Evolutionary conservation across 1,140 invertebrate species (phyloP).

Genomic region (Andrena cerasifolii): DNA sequence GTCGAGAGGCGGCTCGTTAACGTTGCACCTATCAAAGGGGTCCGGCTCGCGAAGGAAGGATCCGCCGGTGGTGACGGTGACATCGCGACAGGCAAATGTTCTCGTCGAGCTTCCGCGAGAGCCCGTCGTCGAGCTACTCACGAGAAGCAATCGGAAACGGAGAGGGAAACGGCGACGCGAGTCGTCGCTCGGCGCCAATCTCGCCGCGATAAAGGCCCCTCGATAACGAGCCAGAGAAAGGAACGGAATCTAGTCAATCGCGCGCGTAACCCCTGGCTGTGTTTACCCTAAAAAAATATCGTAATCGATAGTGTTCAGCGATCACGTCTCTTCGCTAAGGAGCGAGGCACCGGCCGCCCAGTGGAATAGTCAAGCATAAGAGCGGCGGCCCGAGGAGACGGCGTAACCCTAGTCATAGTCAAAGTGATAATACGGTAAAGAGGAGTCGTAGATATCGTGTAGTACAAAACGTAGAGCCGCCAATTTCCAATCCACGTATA

Average conservation of each 20-base stretch:
- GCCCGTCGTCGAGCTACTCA: constrained; percentile 48
- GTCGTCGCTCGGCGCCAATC: constrained; percentile 20
- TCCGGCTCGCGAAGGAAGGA: not conserved
- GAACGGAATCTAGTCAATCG: constrained; percentile 52
- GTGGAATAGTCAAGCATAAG: constrained; percentile 18
- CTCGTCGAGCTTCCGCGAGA: constrained; percentile 57
- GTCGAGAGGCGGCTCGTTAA: not conserved
- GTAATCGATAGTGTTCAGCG: constrained; percentile 76
- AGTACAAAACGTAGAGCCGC: constrained; percentile 30
- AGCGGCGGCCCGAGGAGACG: not conserved
- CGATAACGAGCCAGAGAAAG: not conserved
- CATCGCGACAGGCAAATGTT: constrained; percentile 60
- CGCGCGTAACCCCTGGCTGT: constrained; percentile 62
- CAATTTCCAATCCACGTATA: constrained; percentile 12
- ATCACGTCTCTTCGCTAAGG: constrained; percentile 18
- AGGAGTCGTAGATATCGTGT: constrained; percentile 14
- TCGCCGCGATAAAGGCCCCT: constrained; percentile 15
- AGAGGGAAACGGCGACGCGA: constrained; percentile 4
- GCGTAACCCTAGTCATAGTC: constrained; percentile 38
- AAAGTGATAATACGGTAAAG: constrained; percentile 26
- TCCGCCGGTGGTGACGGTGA: constrained; percentile 20
- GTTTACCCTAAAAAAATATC: constrained; percentile 60
- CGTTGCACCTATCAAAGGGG: too few relatives aligned
- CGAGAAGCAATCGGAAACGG: constrained; percentile 41
- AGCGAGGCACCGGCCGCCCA: not conserved